Conservation (phyloP, 2,888 invertebrate species). For the Neoitamus cyanurus region DNA sequence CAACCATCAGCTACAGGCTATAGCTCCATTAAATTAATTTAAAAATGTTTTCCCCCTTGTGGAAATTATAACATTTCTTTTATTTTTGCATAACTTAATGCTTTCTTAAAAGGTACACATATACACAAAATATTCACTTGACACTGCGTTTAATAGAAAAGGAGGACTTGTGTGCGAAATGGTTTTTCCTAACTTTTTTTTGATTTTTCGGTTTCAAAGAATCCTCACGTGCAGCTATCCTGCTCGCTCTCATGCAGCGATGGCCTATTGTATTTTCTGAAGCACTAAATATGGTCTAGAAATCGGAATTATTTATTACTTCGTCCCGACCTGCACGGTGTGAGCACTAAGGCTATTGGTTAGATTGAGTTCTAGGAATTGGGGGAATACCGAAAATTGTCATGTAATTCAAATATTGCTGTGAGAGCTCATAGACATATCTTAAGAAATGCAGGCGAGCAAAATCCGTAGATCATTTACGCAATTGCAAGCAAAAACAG, state of each 20-base stretch:
- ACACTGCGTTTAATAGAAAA: neutral
- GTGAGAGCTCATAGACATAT: neutral
- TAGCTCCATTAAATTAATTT: constrained; percentile 22
- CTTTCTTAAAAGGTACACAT: constrained; percentile 32
- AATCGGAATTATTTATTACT: constrained; percentile 1
- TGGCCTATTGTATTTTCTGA: neutral
- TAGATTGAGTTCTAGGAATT: neutral
- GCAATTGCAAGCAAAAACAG: constrained; percentile 3
- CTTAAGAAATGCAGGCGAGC: neutral
- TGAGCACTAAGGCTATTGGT: neutral
- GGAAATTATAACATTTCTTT: constrained; percentile 42
- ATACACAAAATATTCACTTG: constrained; percentile 15
- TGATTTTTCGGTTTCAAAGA: constrained; percentile 30
- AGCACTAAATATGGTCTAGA: neutral
- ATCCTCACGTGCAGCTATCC: neutral
- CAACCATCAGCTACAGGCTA: constrained; percentile 14
- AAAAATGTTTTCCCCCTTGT: constrained; percentile 8
- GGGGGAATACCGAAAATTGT: neutral
- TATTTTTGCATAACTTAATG: constrained; percentile 43
- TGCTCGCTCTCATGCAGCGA: neutral
- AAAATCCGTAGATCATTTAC: constrained; percentile 17
- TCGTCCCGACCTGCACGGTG: neutral
- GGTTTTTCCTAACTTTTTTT: constrained; percentile 38
- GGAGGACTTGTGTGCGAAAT: constrained; percentile 28
- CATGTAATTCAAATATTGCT: neutral